Conservation (phyloP, 2,888 invertebrate species). For the Acanthopleura granulata region DNA sequence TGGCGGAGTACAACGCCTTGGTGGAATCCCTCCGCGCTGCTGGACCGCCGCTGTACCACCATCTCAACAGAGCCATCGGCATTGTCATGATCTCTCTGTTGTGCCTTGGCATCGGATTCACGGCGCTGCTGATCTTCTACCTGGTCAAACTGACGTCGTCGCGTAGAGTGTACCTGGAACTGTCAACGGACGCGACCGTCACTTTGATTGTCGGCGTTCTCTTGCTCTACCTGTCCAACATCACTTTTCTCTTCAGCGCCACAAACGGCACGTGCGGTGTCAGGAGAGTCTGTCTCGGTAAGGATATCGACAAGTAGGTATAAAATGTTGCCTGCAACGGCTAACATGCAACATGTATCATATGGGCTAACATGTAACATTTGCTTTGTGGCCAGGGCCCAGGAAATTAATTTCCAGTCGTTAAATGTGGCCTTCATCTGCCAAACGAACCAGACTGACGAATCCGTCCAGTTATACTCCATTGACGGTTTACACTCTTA, state of each 20-base stretch:
- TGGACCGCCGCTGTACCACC: not conserved
- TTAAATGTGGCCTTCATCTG: too few species aligned
- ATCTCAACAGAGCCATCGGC: not conserved
- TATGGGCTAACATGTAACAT: too few species aligned
- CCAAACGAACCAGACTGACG: too few species aligned
- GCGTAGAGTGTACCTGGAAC: not conserved
- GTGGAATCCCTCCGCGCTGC: not conserved
- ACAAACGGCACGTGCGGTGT: constrained; percentile 13
- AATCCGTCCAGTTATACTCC: too few species aligned
- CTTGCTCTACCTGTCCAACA: constrained; percentile 9
- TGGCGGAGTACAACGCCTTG: not conserved
- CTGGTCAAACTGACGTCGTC: constrained; percentile 5
- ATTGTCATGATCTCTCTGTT: not conserved
- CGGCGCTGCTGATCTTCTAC: not conserved
- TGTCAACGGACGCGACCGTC: not conserved
- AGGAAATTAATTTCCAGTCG: too few species aligned
- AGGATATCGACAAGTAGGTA: not conserved
- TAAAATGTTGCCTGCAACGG: too few species aligned
- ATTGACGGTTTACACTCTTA: too few species aligned
- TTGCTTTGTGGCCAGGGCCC: too few species aligned
- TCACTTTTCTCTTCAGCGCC: constrained; percentile 13
- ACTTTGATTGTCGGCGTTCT: constrained; percentile 5
- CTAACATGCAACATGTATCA: too few species aligned
- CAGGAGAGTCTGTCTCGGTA: not conserved
- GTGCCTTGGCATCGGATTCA: not conserved